These are phyloP conservation scores for Sarcophaga subvicina DNA, from an alignment of 2,888 invertebrate species.

Conservation along the genomic window DNA sequence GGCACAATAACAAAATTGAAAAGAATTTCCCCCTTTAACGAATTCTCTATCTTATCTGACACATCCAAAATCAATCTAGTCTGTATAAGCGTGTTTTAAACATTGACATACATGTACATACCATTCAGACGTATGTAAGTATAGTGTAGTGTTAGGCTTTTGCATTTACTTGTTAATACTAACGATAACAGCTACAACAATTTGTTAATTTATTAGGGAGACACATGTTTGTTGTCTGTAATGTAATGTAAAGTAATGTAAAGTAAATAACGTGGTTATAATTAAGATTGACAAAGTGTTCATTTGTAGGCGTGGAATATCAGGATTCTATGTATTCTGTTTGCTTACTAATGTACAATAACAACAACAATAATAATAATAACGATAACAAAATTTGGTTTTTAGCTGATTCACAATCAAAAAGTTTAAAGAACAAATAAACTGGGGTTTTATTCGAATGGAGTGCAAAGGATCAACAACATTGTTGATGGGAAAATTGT, in stretches of 20 bases:
- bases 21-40: background rate
- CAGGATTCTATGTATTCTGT: slow-evolving; percentile 17
- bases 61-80: background rate
- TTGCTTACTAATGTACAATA: slow-evolving; percentile 2
- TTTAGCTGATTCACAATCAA: slow-evolving; percentile 27
- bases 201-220: background rate
- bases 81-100: no score
- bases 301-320: slow-evolving; percentile 56
- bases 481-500: slow-evolving; percentile 38
- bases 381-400: background rate
- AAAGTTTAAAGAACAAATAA: slow-evolving; percentile 23
- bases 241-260: slow-evolving; percentile 5
- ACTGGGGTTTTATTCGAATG: background rate
- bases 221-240: slow-evolving; percentile 4
- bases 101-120: background rate
- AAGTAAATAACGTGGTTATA: slow-evolving; percentile 43
- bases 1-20: background rate
- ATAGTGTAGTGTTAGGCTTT: background rate
- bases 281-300: slow-evolving; percentile 70
- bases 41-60: background rate
- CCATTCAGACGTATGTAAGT: background rate
- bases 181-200: background rate
- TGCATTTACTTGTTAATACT: background rate
- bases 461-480: background rate
- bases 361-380: background rate